phyloP scores from a whole-genome alignment of 2,113 vertebrate species.

The Podarcis raffonei region DNA sequence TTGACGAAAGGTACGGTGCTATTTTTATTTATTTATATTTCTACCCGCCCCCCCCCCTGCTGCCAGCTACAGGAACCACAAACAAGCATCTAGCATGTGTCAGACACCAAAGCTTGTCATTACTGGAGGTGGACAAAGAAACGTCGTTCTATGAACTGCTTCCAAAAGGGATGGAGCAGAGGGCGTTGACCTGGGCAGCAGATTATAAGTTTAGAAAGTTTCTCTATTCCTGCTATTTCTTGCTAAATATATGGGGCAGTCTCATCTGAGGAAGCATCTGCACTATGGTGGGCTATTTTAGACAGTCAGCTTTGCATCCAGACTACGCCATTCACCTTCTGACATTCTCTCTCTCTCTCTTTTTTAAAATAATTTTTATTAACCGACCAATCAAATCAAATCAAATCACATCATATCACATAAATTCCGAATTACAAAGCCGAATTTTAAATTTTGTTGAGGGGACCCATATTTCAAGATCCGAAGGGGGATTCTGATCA shows the following conservation, averaged over 20 bases:
- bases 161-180: conserved; percentile 29
- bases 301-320: not conserved
- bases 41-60: conserved; percentile 20
- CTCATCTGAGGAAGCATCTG: conserved; percentile 7
- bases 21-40: conserved; percentile 67
- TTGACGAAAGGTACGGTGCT: conserved; percentile 70
- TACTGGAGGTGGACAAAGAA: conserved; percentile 62
- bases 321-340: not conserved
- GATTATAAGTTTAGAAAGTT: conserved; percentile 41
- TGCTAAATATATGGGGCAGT: conserved; percentile 23
- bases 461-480: too few species aligned
- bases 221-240: conserved; percentile 42
- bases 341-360: too few species aligned
- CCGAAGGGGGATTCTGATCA: too few species aligned
- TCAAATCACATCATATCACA: too few species aligned
- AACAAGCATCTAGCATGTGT: conserved; percentile 71
- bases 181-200: conserved; percentile 13
- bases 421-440: too few species aligned
- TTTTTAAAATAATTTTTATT: too few species aligned
- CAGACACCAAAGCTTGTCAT: conserved; percentile 68
- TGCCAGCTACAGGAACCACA: conserved; percentile 71
- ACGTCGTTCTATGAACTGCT: conserved; percentile 21
- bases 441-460: too few species aligned
- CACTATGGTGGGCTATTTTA: not conserved
- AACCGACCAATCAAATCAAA: too few species aligned